phyloP scores from a whole-genome alignment of 2,797 vertebrate species.

The Oreochromis grahami region DNA sequence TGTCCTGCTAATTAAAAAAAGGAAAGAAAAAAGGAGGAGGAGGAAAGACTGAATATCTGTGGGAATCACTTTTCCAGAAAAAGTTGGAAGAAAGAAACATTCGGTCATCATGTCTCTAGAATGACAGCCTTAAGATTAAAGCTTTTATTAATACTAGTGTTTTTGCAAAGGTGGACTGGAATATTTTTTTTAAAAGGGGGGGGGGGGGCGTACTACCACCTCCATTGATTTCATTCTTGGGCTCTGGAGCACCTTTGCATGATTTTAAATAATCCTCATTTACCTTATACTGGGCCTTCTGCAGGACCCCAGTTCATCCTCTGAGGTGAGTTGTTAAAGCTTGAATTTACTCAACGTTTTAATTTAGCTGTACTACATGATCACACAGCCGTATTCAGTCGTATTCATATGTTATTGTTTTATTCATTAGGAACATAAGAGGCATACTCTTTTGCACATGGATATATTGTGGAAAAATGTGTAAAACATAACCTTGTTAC shows the following conservation, averaged over 20 bases:
- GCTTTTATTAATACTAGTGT: neutral
- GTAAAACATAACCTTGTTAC: rapidly evolving
- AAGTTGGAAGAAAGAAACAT: rapidly evolving
- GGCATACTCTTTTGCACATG: neutral
- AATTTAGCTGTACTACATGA: neutral
- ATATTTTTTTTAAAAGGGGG: neutral
- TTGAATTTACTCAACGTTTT: rapidly evolving
- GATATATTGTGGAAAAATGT: neutral
- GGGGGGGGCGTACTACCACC: neutral
- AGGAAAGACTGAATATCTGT: neutral
- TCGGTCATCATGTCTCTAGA: neutral
- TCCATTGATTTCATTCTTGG: neutral
- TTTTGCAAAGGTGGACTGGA: neutral
- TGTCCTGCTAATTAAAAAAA: neutral
- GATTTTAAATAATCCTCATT: rapidly evolving
- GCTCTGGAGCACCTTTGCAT: neutral
- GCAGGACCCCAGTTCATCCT: neutral
- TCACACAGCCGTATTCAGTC: neutral
- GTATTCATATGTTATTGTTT: neutral
- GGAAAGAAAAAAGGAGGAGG: neutral
- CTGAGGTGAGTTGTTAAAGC: neutral
- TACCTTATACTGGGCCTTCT: rapidly evolving
- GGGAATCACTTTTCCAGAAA: neutral
- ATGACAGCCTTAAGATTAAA: neutral
- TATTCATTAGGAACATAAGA: neutral